phyloP scores from a whole-genome alignment of 1,140 invertebrate genomes.

The Ceratina australensis region DNA sequence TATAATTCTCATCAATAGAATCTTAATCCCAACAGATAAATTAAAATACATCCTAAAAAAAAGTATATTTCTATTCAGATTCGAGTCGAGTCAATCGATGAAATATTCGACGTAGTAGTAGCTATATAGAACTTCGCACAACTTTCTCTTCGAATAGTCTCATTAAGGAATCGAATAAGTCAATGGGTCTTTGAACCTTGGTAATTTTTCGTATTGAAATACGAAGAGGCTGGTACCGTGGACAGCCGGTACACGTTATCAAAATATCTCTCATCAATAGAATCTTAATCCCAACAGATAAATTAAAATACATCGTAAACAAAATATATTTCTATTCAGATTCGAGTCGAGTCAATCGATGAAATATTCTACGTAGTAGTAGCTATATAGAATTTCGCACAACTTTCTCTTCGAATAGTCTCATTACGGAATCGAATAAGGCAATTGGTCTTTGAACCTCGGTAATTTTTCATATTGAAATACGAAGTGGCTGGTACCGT shows the following conservation, averaged over 20 bases:
- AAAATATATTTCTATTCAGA: no score
- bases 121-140: no score
- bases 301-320: no score
- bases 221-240: neutral
- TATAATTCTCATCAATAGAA: neutral
- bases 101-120: no score
- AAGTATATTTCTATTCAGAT: no score
- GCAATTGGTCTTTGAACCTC: neutral
- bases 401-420: neutral
- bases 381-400: no score
- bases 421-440: neutral
- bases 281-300: no score
- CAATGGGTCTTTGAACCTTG: neutral
- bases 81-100: no score
- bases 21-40: no score
- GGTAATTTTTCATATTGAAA: slow-evolving; percentile 28
- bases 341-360: no score
- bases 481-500: slow-evolving; percentile 1
- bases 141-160: neutral
- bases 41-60: no score
- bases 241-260: neutral
- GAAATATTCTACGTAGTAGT: no score
- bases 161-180: neutral
- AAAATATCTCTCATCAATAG: neutral
- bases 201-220: slow-evolving; percentile 30